Percentiles rank a stretch among this genome's conserved stretches.
These are phyloP conservation scores for Hololepta plana DNA, from an alignment of 2,888 invertebrate genomes.

Conservation along the genomic window DNA sequence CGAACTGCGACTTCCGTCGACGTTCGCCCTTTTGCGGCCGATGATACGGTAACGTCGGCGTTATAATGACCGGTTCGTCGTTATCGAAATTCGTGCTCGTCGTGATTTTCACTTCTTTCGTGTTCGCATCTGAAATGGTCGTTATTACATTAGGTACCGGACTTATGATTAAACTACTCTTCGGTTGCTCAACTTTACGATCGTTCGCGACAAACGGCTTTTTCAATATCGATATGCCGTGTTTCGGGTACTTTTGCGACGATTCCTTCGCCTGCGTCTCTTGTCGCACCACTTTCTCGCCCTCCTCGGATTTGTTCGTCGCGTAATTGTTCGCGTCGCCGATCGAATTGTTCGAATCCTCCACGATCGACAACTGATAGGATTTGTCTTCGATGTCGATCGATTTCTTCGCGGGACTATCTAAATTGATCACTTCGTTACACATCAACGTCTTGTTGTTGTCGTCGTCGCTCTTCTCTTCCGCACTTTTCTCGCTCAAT, in stretches of 20 bases:
- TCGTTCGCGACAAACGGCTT: slow-evolving; percentile 14
- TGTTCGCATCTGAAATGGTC: slow-evolving; percentile 19
- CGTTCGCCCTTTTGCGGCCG: slow-evolving; percentile 14
- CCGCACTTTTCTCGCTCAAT: slow-evolving; percentile 10
- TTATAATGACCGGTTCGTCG: slow-evolving; percentile 7
- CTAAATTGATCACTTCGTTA: slow-evolving; percentile 33
- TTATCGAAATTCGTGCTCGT: slow-evolving; percentile 8
- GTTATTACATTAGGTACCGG: slow-evolving; percentile 14
- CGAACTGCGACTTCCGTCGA: slow-evolving; percentile 24
- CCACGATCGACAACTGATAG: slow-evolving; percentile 23
- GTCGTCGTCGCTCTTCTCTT: slow-evolving; percentile 18
- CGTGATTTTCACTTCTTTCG: slow-evolving; percentile 15
- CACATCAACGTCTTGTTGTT: slow-evolving; percentile 26
- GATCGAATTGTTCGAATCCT: slow-evolving; percentile 25
- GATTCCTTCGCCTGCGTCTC: slow-evolving; percentile 22
- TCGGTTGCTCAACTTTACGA: slow-evolving; percentile 13
- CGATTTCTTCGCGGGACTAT: slow-evolving; percentile 13
- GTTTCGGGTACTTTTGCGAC: slow-evolving; percentile 24
- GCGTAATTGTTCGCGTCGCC: slow-evolving; percentile 36
- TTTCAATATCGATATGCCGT: slow-evolving; percentile 28
- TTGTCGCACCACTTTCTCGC: slow-evolving; percentile 23
- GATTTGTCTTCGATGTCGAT: slow-evolving; percentile 17
- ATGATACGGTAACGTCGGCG: slow-evolving; percentile 2
- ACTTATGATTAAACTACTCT: slow-evolving; percentile 12
- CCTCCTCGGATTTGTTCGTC: slow-evolving; percentile 33